Evolutionary conservation across 2,888 invertebrate genomes (phyloP).

Genomic region (Nasonia oneida): DNA sequence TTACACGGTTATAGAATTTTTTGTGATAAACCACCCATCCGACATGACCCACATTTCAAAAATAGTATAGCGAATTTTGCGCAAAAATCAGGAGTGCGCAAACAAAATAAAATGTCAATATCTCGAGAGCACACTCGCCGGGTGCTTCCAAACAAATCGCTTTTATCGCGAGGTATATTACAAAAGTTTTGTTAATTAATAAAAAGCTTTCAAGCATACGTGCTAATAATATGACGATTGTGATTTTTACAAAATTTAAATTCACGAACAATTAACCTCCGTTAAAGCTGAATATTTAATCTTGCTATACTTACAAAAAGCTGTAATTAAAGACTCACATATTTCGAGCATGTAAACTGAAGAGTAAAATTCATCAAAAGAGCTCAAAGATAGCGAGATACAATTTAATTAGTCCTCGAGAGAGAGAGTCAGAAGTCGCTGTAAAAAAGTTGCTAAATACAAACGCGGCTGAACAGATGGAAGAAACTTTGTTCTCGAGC

Average conservation of each 20-base stretch:
- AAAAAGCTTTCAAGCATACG: no score
- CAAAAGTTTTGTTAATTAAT: no score
- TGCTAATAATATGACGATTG: no score
- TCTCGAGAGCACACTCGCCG: neutral
- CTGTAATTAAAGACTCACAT: no score
- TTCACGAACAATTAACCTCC: no score
- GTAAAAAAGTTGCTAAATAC: neutral
- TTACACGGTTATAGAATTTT: neutral
- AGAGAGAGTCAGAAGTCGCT: neutral
- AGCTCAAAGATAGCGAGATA: neutral
- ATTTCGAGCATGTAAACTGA: neutral
- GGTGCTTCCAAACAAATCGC: no score
- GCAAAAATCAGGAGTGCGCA: no score
- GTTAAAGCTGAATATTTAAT: no score
- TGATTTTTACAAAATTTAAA: no score
- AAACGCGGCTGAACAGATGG: neutral
- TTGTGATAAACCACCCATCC: neutral
- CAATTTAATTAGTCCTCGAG: neutral
- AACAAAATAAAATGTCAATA: neutral
- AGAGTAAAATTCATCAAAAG: neutral
- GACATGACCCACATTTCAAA: neutral
- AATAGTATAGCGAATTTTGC: neutral
- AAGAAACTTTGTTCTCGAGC: slow-evolving; percentile 2
- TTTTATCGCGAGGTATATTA: no score
- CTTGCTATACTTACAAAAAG: no score